A percentile compares a stretch with the other conserved stretches of the same genome.
Evolutionary conservation across 2,797 vertebrate species (phyloP).

Genomic region (Crypturellus tataupa): DNA sequence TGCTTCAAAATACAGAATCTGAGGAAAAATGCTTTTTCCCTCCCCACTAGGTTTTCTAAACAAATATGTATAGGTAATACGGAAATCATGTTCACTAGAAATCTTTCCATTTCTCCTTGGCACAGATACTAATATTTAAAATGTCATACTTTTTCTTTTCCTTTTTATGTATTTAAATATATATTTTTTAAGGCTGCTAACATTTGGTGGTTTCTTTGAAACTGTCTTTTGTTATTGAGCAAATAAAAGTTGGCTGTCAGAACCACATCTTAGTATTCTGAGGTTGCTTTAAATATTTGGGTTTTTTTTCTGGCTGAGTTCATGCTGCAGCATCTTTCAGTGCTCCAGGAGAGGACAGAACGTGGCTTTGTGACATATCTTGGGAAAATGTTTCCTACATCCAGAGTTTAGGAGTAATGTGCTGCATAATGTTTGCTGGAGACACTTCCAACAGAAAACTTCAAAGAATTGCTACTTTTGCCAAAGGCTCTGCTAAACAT

Average conservation of each 20-base stretch:
- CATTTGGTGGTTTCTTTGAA: constrained; percentile 9
- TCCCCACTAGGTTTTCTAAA: background rate
- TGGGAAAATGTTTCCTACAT: background rate
- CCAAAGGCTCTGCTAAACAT: background rate
- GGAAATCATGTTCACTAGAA: background rate
- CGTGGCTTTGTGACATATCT: background rate
- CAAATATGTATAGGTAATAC: background rate
- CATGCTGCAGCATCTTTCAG: background rate
- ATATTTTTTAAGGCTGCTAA: background rate
- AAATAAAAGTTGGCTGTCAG: background rate
- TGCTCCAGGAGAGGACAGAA: constrained; percentile 4
- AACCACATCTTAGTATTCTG: background rate
- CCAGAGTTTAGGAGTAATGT: background rate
- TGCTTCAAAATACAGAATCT: background rate
- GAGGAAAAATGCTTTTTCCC: background rate
- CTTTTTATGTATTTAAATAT: no score
- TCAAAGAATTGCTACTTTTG: constrained; percentile 9
- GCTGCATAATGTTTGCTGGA: background rate
- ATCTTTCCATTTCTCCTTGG: background rate
- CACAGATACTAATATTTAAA: background rate
- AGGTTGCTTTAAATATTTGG: background rate
- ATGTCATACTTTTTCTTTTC: background rate
- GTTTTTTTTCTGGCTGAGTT: background rate
- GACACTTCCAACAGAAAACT: background rate
- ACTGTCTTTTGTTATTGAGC: background rate